phyloP scores from a whole-genome alignment of 1,140 invertebrate species.

The Drosophila sturtevanti region DNA sequence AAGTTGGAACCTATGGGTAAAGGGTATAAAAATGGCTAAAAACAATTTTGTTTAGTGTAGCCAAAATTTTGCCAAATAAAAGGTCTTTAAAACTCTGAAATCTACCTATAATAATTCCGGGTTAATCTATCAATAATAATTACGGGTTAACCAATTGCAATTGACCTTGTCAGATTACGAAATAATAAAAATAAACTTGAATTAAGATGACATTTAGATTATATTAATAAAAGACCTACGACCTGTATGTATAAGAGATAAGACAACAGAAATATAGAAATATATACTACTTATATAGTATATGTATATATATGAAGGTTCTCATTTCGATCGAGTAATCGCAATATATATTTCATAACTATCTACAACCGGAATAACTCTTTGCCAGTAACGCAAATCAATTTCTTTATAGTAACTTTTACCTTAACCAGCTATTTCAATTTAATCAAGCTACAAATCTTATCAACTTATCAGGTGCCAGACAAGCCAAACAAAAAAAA shows the following conservation, averaged over 20 bases:
- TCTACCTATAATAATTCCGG: not conserved
- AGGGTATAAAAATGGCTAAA: too few species aligned
- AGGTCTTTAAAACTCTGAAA: not conserved
- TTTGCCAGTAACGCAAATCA: not conserved
- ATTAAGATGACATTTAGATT: not conserved
- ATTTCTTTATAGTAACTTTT: not conserved
- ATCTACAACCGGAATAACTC: not conserved
- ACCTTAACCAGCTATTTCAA: not conserved
- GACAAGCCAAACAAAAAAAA: not conserved
- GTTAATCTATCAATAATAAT: not conserved
- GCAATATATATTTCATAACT: not conserved
- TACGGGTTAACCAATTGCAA: not conserved
- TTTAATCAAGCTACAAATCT: slow-evolving; percentile 14
- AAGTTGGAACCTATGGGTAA: too few species aligned
- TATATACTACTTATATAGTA: not conserved
- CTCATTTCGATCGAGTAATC: not conserved
- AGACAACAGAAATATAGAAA: not conserved
- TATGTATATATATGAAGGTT: not conserved
- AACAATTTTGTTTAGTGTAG: too few species aligned
- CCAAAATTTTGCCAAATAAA: too few species aligned
- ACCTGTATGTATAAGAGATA: not conserved
- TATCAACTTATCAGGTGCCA: slow-evolving; percentile 20
- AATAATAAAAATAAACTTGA: not conserved
- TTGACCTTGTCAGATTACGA: not conserved
- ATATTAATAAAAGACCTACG: not conserved